Conservation (phyloP, 2,888 invertebrate genomes). For the Drosophila infuscata region DNA sequence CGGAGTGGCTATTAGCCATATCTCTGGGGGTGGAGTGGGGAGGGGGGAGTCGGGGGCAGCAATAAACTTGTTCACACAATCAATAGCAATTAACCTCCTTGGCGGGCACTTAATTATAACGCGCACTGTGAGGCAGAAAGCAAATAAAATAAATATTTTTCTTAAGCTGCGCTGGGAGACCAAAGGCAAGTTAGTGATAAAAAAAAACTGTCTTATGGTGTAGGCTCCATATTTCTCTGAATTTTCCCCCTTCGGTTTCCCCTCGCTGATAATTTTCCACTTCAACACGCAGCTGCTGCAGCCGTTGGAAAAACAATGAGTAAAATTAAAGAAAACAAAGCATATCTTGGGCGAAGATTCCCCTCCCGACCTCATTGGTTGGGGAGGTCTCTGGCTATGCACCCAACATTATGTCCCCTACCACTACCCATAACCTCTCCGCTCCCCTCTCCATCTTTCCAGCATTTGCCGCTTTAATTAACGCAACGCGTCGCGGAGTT, state of each 20-base stretch:
- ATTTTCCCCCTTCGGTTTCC: neutral
- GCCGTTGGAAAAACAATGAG: conserved; percentile 49
- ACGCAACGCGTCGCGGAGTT: conserved; percentile 51
- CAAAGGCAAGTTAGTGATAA: conserved; percentile 18
- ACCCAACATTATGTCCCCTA: conserved; percentile 1
- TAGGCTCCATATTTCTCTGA: conserved; percentile 4
- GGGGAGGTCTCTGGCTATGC: conserved; percentile 39
- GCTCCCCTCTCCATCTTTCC: neutral
- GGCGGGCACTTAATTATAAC: conserved; percentile 60
- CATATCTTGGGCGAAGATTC: neutral
- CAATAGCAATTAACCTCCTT: conserved; percentile 74
- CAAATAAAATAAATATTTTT: conserved; percentile 64
- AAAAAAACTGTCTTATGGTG: conserved; percentile 16
- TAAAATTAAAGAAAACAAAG: conserved; percentile 48
- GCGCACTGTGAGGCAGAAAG: conserved; percentile 39
- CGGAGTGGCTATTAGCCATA: conserved; percentile 21
- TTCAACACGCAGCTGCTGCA: conserved; percentile 62
- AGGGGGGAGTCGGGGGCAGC: conserved; percentile 26
- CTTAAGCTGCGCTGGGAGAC: conserved; percentile 36
- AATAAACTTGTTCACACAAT: conserved; percentile 70
- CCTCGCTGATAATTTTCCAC: conserved; percentile 63
- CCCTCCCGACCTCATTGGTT: neutral
- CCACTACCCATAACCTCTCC: neutral
- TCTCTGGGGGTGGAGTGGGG: neutral
- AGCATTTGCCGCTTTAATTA: conserved; percentile 69